phyloP scores from a whole-genome alignment of 2,797 vertebrate species.

The Brachymystax lenok region DNA sequence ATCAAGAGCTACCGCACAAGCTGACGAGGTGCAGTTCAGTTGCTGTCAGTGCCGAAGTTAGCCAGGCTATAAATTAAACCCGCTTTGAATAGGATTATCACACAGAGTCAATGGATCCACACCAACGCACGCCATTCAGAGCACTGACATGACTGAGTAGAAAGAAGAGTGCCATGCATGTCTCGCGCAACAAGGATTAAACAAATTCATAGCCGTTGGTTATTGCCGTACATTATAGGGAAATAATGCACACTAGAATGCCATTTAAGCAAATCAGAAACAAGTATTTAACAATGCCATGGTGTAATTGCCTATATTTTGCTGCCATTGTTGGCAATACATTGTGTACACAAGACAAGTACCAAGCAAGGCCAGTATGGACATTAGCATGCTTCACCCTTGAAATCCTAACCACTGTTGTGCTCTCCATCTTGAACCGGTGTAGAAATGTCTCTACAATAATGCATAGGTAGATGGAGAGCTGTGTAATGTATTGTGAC shows the following conservation, averaged over 20 bases:
- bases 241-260: too few species aligned
- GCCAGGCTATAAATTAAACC: slow-evolving; percentile 51
- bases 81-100: slow-evolving; percentile 65
- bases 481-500: neutral
- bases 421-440: too few species aligned
- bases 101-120: slow-evolving; percentile 52
- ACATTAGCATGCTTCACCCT: too few species aligned
- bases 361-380: neutral
- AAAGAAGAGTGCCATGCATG: slow-evolving; percentile 17
- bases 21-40: slow-evolving; percentile 15
- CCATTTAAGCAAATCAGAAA: too few species aligned
- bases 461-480: too few species aligned
- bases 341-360: neutral
- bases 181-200: slow-evolving; percentile 8
- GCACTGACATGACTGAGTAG: slow-evolving; percentile 25
- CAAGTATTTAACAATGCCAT: too few species aligned
- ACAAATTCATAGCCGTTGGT: neutral
- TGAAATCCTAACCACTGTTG: too few species aligned
- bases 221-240: neutral
- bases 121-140: slow-evolving; percentile 34
- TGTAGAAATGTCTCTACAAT: too few species aligned
- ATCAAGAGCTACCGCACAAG: slow-evolving; percentile 19
- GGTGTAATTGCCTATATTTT: neutral
- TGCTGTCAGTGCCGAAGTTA: slow-evolving; percentile 41
- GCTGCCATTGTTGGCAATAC: neutral